phyloP scores from a whole-genome alignment of 2,113 vertebrate species.

The Pachycephala philippinensis region DNA sequence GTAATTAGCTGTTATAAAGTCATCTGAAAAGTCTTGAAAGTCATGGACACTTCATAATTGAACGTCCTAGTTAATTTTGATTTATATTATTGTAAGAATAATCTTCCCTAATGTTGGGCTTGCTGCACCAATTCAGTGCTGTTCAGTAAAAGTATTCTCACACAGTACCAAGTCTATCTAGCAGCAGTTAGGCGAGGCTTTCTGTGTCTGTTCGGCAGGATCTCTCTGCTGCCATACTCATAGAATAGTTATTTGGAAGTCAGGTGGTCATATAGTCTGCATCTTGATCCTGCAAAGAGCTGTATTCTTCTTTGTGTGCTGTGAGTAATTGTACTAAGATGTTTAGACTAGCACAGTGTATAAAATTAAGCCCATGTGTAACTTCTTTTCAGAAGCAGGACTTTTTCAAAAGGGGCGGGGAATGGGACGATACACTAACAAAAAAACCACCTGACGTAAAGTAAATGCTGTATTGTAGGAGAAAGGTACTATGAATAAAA shows the following conservation, averaged over 20 bases:
- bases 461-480: not conserved
- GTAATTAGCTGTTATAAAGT: not conserved
- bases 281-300: not conserved
- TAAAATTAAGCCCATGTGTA: not conserved
- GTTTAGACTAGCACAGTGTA: not conserved
- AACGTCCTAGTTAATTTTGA: not conserved
- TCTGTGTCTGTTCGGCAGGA: not conserved
- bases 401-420: not conserved
- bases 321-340: not conserved
- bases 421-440: not conserved
- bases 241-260: not conserved
- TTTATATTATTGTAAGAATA: not conserved
- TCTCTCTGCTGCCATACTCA: not conserved
- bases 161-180: fast-evolving
- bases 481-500: not conserved
- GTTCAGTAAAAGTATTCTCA: not conserved
- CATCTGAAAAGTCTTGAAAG: not conserved
- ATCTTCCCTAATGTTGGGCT: not conserved
- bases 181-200: not conserved
- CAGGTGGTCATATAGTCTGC: not conserved
- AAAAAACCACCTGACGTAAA: not conserved
- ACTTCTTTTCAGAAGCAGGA: not conserved
- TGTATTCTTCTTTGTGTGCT: not conserved
- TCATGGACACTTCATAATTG: not conserved
- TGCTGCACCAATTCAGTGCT: not conserved